Evolutionary conservation across 2,113 vertebrate species (phyloP).

Genomic region (Perca flavescens): DNA sequence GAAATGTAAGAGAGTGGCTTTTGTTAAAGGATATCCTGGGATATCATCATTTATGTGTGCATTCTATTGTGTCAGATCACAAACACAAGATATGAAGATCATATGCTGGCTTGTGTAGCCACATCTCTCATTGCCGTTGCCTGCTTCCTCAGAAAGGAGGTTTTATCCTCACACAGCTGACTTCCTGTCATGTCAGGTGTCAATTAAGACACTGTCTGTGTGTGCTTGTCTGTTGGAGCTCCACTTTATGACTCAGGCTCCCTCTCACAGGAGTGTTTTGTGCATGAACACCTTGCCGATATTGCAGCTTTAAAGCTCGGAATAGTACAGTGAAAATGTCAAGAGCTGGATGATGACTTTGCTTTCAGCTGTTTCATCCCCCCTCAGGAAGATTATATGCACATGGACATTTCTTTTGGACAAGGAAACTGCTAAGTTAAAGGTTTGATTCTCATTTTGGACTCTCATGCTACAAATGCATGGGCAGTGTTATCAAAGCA

Average conservation of each 20-base stretch:
- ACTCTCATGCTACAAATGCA: neutral
- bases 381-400: neutral
- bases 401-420: neutral
- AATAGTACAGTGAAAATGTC: slow-evolving; percentile 25
- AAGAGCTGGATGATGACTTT: slow-evolving; percentile 1
- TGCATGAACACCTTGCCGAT: slow-evolving; percentile 1
- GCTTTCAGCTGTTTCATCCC: slow-evolving; percentile 9
- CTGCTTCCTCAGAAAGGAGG: slow-evolving; percentile 1
- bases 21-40: neutral
- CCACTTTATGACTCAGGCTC: neutral
- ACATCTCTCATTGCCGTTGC: neutral
- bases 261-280: slow-evolving; percentile 2
- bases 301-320: slow-evolving; percentile 23
- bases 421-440: neutral
- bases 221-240: neutral
- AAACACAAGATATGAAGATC: neutral
- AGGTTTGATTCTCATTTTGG: slow-evolving; percentile 12
- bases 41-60: neutral
- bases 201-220: slow-evolving; percentile 30
- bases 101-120: neutral
- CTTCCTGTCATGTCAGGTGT: slow-evolving; percentile 4
- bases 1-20: neutral
- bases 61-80: slow-evolving; percentile 7
- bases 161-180: slow-evolving; percentile 12
- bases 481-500: neutral